A percentile compares a stretch with the other conserved stretches of the same genome.
phyloP scores from a whole-genome alignment of 2,113 vertebrate species.

The Capreolus pygargus region DNA sequence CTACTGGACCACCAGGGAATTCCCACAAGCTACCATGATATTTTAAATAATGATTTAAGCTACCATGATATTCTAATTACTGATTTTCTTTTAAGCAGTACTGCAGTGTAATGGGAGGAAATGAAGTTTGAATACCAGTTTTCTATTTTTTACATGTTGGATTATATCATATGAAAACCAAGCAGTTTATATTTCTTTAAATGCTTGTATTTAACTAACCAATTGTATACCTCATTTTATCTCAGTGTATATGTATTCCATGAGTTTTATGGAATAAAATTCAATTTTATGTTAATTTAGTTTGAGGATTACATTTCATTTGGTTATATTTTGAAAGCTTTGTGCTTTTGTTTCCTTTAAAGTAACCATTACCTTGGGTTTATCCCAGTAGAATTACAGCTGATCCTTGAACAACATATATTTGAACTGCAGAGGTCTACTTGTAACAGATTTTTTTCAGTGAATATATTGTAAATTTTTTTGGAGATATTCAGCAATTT shows the following conservation, averaged over 20 bases:
- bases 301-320: neutral
- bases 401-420: neutral
- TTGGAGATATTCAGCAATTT: neutral
- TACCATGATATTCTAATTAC: neutral
- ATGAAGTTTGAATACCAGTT: neutral
- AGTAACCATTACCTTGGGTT: neutral
- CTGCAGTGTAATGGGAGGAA: neutral
- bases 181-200: slow-evolving; percentile 14
- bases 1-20: neutral
- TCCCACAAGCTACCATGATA: neutral
- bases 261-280: neutral
- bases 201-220: neutral
- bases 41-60: neutral
- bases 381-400: neutral
- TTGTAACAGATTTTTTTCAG: neutral
- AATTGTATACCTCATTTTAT: neutral
- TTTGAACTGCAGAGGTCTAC: neutral
- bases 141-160: neutral
- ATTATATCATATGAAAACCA: neutral
- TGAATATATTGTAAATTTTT: neutral
- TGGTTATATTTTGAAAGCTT: slow-evolving; percentile 38
- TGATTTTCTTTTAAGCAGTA: slow-evolving; percentile 11
- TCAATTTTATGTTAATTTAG: neutral
- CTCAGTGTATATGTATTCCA: neutral
- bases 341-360: slow-evolving; percentile 30